Evolutionary conservation across 92 coral and sea anemone genomes (phyloP).

Genomic region (Porites lobata): DNA sequence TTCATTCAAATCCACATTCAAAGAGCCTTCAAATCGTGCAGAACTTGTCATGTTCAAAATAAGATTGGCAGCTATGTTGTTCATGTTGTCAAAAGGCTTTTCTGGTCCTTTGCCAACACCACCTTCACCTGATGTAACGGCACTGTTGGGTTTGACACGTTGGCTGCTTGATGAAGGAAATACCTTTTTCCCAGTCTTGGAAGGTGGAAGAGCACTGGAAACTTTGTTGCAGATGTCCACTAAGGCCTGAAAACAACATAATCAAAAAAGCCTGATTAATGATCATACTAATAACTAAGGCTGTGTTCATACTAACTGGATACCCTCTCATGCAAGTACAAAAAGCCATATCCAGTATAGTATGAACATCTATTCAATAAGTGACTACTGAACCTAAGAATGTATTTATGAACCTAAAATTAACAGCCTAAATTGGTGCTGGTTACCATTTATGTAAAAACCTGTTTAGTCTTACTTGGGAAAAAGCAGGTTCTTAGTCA

Average conservation of each 20-base stretch:
- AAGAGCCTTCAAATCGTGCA: slow-evolving; percentile 97
- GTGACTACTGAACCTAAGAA: too few relatives aligned
- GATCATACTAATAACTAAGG: too few relatives aligned
- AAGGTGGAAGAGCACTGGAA: slow-evolving; percentile 89
- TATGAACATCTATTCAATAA: too few relatives aligned
- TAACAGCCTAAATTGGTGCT: too few relatives aligned
- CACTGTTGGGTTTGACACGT: slow-evolving; percentile 85
- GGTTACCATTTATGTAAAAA: too few relatives aligned
- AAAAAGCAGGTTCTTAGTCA: too few relatives aligned
- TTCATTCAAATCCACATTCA: slow-evolving; percentile 98
- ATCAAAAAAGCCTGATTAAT: neutral
- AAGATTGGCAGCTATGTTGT: slow-evolving; percentile 97
- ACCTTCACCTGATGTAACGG: slow-evolving; percentile 95
- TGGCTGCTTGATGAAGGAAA: slow-evolving; percentile 59
- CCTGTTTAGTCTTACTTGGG: too few relatives aligned
- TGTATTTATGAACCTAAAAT: too few relatives aligned
- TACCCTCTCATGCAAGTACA: too few relatives aligned
- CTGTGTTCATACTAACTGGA: too few relatives aligned
- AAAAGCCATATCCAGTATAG: too few relatives aligned
- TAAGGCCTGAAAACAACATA: slow-evolving; percentile 71
- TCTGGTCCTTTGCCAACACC: slow-evolving; percentile 84
- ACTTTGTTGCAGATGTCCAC: slow-evolving; percentile 96
- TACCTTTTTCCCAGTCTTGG: slow-evolving; percentile 92
- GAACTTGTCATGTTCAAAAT: slow-evolving; percentile 98
- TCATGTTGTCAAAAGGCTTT: slow-evolving; percentile 98